phyloP scores from a whole-genome alignment of 2,113 vertebrate species.

The Tupaia chinensis region DNA sequence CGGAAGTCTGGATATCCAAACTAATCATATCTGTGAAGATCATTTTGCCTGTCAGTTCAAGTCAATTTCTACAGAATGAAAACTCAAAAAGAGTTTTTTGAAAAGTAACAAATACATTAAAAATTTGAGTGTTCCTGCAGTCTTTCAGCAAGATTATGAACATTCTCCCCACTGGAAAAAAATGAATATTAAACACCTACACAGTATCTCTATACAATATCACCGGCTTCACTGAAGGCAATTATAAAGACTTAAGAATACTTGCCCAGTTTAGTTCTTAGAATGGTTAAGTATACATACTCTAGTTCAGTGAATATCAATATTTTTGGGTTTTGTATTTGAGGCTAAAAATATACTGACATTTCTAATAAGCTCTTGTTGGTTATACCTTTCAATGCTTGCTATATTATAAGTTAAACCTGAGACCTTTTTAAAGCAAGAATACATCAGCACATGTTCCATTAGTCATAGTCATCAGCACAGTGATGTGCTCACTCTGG shows the following conservation, averaged over 20 bases:
- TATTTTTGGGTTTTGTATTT: not conserved
- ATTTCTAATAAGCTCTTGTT: not conserved
- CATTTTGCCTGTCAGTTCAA: not conserved
- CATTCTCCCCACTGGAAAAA: too few relatives aligned
- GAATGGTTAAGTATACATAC: not conserved
- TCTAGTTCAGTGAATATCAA: not conserved
- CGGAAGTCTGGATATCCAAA: not conserved
- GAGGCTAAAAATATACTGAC: not conserved
- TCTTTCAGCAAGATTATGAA: not conserved
- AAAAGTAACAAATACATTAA: constrained; percentile 17
- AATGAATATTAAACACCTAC: not conserved
- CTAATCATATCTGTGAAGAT: not conserved
- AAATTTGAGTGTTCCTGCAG: not conserved
- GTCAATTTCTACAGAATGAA: not conserved
- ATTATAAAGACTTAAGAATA: not conserved
- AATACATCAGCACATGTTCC: not conserved
- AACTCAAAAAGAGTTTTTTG: not conserved
- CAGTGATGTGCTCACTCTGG: not conserved
- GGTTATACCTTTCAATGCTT: not conserved
- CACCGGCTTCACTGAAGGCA: not conserved
- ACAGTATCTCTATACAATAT: not conserved
- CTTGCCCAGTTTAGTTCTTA: not conserved
- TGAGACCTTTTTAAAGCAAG: not conserved
- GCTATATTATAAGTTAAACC: not conserved
- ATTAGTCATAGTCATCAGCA: not conserved